Base-by-base conservation (phyloP, 64 coral and sea anemone genomes). In the Actinia equina region DNA sequence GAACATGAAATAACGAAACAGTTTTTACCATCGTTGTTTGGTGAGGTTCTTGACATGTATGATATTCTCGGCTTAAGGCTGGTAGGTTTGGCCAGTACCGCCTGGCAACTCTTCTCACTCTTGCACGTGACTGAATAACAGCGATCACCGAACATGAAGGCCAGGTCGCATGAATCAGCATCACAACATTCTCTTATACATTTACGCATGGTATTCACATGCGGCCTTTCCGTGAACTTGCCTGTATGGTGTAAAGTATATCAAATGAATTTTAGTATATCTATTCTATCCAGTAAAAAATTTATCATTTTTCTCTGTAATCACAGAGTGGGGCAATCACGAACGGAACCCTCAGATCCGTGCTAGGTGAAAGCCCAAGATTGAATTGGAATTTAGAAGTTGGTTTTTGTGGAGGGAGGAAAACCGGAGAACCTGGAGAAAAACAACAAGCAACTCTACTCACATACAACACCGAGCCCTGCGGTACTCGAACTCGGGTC, bases 91-190 rank as follows among this genome's bases (percentile, higher is more conserved):
- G 94, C 94, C 53, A 96, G 44, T 22, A 99, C 97, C 20, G 93
- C 97, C 58, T 99, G 90, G 44, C 97, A 99, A 17, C 90, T 37
- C 43, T 88, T 95, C 86, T 99, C 93, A n/a, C 80, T 99, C 57
- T 82, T 84, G 61, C 97, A 99, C 52, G 88, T 89, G 53, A 99
- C 97, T 25, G 97, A 99, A 44, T 95, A 99, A 82, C 97, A 99
- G 27, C 88, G 93, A 69, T 95, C 79, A 26, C 97, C 93, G 89
- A 99, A 94, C 97, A 99, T 99, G 82, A 99, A 99, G 42, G 97
- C 97, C 37, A 99, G 77, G 88, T 99, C 97, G 79, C 97, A 99
- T 61, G 97, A 83, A 12, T 46, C 86, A 43, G 86, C 91, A 71
- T 93, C 88, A 59, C 97, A 99, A 82, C 97, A 99, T 59, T 87